phyloP scores from a whole-genome alignment of 2,888 invertebrate genomes.

The Aphidoletes aphidimyza region DNA sequence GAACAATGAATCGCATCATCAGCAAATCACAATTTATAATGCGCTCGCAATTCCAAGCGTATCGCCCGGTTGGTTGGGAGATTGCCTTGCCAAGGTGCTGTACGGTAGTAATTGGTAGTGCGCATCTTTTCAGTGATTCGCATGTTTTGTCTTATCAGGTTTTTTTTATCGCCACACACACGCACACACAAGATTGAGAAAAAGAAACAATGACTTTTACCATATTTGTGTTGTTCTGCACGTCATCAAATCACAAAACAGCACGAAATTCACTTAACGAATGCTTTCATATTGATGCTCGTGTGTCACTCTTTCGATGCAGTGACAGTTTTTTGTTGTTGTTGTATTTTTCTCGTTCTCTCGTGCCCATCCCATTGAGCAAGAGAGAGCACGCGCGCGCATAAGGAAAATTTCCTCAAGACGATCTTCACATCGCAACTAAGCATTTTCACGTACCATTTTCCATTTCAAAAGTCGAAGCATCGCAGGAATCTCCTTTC shows the following conservation, averaged over 20 bases:
- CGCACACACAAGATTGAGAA: no score
- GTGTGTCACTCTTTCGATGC: no score
- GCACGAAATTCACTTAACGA: constrained; percentile 47
- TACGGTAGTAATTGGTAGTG: constrained; percentile 7
- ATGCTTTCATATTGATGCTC: constrained; percentile 19
- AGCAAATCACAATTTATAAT: constrained; percentile 49
- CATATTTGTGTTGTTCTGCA: constrained; percentile 30
- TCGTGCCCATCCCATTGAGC: no score
- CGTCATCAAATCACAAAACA: constrained; percentile 41
- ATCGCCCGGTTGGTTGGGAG: neutral
- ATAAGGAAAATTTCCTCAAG: constrained; percentile 15
- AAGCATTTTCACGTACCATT: constrained; percentile 16
- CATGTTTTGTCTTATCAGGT: constrained; percentile 22
- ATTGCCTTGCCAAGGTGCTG: neutral
- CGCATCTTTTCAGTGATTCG: constrained; percentile 1
- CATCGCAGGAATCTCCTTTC: neutral
- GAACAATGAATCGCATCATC: constrained; percentile 51
- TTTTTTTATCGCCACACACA: constrained; percentile 1
- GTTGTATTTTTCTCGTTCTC: neutral
- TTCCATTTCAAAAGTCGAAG: neutral
- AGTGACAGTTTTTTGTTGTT: constrained; percentile 11
- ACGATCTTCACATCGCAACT: neutral
- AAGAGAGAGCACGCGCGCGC: no score
- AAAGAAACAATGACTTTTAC: constrained; percentile 51
- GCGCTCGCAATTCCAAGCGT: neutral